Evolutionary conservation across 2,797 vertebrate genomes (phyloP).

Genomic region (Epinephelus coioides): DNA sequence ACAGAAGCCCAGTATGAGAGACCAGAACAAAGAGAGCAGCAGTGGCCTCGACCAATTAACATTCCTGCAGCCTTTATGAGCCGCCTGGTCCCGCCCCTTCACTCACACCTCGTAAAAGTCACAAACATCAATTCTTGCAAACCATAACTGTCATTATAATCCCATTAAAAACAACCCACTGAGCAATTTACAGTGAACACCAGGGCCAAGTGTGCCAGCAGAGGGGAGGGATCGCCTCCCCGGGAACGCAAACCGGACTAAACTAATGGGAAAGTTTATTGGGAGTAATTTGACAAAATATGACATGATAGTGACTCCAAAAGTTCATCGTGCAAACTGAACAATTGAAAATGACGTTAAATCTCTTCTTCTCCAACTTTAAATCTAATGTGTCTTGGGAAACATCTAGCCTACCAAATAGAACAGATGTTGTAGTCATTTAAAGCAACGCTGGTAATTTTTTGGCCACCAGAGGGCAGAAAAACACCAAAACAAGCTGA

Average conservation of each 20-base stretch:
- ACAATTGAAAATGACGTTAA: slow-evolving; percentile 4
- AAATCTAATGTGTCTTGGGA: background rate
- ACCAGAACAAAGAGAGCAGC: slow-evolving; percentile 82
- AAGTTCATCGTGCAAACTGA: background rate
- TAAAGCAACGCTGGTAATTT: background rate
- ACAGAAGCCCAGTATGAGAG: slow-evolving; percentile 82
- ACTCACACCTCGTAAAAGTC: slow-evolving; percentile 90
- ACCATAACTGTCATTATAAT: slow-evolving; percentile 88
- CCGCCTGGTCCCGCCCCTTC: slow-evolving; percentile 79
- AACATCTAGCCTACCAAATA: background rate
- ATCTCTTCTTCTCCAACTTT: background rate
- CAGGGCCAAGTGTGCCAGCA: slow-evolving; percentile 54
- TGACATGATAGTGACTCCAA: slow-evolving; percentile 52
- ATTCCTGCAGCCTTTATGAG: slow-evolving; percentile 86
- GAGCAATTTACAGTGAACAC: slow-evolving; percentile 78
- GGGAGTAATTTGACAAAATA: slow-evolving; percentile 70
- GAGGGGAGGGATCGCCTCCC: slow-evolving; percentile 23
- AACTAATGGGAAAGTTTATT: slow-evolving; percentile 62
- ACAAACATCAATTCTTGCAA: slow-evolving; percentile 85
- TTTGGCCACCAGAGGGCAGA: slow-evolving; percentile 22
- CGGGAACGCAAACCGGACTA: slow-evolving; percentile 17
- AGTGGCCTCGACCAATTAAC: slow-evolving; percentile 89
- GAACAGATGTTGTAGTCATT: slow-evolving; percentile 4
- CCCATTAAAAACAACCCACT: slow-evolving; percentile 85
- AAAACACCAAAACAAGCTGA: background rate